These are phyloP conservation scores for Stercorarius parasiticus DNA, from an alignment of 2,113 vertebrate genomes.

Conservation along the genomic window DNA sequence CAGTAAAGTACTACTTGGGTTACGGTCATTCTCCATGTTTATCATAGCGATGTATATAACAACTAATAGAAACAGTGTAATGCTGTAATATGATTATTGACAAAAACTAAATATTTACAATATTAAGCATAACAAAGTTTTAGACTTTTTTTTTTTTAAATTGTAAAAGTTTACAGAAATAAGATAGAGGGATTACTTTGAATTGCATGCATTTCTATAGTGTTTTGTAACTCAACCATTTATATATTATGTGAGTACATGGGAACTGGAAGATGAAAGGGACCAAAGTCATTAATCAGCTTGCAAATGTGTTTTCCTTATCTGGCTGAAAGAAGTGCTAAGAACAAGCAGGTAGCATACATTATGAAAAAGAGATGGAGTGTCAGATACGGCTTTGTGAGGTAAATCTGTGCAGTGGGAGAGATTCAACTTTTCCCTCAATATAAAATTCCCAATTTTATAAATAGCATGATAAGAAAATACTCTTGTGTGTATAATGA, in stretches of 20 bases:
- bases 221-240: background rate
- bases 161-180: background rate
- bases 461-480: background rate
- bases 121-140: background rate
- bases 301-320: constrained; percentile 35
- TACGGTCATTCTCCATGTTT: background rate
- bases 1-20: background rate
- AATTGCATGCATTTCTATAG: background rate
- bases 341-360: constrained; percentile 10
- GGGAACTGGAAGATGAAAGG: background rate
- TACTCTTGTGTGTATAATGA: background rate
- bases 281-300: constrained; percentile 14
- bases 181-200: background rate
- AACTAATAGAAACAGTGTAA: background rate
- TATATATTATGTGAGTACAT: background rate
- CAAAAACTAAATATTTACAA: background rate
- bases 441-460: background rate
- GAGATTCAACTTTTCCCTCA: background rate
- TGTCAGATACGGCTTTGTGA: background rate
- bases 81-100: background rate
- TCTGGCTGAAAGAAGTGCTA: background rate
- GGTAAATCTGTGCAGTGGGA: background rate
- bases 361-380: background rate
- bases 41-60: background rate
- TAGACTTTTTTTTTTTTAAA: background rate